A percentile compares a stretch with the other conserved stretches of the same genome.
phyloP scores from a whole-genome alignment of 2,113 vertebrate species.

The Microcebus lehilahytsara region DNA sequence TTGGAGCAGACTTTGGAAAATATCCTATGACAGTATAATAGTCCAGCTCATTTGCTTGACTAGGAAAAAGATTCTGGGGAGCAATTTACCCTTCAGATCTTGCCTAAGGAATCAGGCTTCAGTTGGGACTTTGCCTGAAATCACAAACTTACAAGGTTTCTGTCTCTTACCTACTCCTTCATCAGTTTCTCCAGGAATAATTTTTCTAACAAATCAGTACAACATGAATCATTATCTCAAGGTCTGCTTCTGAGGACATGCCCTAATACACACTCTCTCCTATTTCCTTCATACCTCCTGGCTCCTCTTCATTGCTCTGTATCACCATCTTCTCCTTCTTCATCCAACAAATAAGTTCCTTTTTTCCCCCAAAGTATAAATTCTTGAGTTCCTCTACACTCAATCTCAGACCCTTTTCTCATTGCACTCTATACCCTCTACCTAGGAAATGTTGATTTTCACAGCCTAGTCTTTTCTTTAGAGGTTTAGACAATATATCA shows the following conservation, averaged over 20 bases:
- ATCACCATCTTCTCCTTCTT: background rate
- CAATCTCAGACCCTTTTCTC: background rate
- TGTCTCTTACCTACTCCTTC: background rate
- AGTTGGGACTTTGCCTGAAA: background rate
- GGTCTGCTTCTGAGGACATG: background rate
- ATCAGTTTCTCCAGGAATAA: background rate
- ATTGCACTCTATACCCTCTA: background rate
- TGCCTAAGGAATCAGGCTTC: background rate
- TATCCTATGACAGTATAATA: background rate
- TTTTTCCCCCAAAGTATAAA: background rate
- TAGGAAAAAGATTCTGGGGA: background rate
- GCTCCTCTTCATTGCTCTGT: background rate
- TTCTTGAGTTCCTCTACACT: background rate
- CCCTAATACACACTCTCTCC: background rate
- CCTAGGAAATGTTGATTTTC: background rate
- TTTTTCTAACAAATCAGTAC: background rate
- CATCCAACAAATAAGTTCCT: background rate
- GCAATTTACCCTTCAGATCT: background rate
- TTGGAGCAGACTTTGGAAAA: background rate
- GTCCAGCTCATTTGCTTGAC: background rate
- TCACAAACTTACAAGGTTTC: background rate
- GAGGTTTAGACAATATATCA: background rate
- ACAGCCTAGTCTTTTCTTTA: background rate
- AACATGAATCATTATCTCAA: background rate
- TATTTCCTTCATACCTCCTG: background rate